A percentile compares a stretch with the other conserved stretches of the same genome.
phyloP scores from a whole-genome alignment of 2,113 vertebrate species.

The Sitta europaea region DNA sequence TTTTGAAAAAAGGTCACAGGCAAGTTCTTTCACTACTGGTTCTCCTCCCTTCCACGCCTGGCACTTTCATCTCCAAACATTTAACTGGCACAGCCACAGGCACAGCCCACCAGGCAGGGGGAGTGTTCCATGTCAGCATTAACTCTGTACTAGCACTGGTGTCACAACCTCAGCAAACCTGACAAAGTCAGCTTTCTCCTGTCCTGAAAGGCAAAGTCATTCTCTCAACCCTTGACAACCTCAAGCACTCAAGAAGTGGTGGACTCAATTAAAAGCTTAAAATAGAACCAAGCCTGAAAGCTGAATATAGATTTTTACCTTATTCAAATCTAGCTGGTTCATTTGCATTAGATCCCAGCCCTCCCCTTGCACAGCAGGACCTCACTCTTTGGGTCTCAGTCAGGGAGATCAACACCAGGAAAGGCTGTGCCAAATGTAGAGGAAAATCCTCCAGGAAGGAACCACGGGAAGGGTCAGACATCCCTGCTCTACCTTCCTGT shows the following conservation, averaged over 20 bases:
- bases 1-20: neutral
- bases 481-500: neutral
- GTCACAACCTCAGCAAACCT: neutral
- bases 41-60: neutral
- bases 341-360: neutral
- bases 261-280: constrained; percentile 18
- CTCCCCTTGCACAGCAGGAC: neutral
- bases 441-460: neutral
- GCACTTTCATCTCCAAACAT: neutral
- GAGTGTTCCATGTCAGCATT: rapidly evolving
- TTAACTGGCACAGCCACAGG: neutral
- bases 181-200: neutral
- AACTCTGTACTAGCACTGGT: rapidly evolving
- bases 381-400: neutral
- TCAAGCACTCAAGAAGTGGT: neutral
- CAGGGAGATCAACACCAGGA: neutral
- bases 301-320: neutral
- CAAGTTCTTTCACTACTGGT: neutral
- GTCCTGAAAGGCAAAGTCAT: neutral
- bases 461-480: neutral
- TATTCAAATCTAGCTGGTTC: neutral
- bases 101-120: neutral
- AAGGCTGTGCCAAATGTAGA: neutral
- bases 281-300: neutral
- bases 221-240: neutral